Conservation (phyloP, 2,888 invertebrate genomes). For the Pantelozetes paolii region DNA sequence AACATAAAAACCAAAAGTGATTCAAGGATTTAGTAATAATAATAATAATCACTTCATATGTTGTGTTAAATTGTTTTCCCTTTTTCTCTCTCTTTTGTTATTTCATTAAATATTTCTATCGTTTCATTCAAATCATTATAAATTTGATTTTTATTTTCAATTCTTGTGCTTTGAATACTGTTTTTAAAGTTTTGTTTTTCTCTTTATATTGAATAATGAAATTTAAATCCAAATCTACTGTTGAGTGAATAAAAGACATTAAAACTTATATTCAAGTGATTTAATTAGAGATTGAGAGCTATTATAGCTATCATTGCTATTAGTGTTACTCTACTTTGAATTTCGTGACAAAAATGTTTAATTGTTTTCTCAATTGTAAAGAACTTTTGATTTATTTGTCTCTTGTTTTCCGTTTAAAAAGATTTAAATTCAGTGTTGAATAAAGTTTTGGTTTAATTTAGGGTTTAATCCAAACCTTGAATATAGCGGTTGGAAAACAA, state of each 20-base stretch:
- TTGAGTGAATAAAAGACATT: too few species aligned
- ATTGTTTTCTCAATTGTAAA: not conserved
- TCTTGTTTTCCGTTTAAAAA: not conserved
- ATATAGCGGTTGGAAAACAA: not conserved
- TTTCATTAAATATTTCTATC: not conserved
- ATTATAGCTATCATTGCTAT: not conserved
- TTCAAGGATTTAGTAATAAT: not conserved
- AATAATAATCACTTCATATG: too few species aligned
- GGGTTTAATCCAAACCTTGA: not conserved
- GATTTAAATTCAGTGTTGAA: not conserved
- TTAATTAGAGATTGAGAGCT: not conserved
- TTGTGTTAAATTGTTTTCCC: not conserved
- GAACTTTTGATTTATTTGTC: too few species aligned
- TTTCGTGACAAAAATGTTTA: conserved; percentile 6
- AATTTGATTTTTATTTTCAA: not conserved
- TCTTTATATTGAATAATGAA: too few species aligned
- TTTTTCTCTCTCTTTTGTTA: not conserved
- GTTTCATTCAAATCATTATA: not conserved
- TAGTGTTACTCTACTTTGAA: not conserved
- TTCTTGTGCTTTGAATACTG: not conserved
- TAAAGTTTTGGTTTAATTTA: not conserved
- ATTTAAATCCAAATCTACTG: too few species aligned
- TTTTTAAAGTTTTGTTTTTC: not conserved
- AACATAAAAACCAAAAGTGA: not conserved
- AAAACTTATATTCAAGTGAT: not conserved